Percentiles rank a stretch among this genome's conserved stretches.
phyloP scores from a whole-genome alignment of 2,888 invertebrate species.

The Anthrax anthrax region DNA sequence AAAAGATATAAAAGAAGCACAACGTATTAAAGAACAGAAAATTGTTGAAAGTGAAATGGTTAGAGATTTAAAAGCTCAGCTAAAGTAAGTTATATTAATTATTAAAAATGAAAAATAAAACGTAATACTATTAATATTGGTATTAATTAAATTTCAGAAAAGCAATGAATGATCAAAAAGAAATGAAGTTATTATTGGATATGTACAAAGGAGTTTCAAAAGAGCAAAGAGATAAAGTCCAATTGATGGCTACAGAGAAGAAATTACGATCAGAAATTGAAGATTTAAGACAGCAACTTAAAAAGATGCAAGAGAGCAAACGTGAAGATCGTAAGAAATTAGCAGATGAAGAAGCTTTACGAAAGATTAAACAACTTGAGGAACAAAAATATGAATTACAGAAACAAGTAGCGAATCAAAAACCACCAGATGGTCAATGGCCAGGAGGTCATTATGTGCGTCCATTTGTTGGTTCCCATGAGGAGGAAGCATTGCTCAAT shows the following conservation, averaged over 20 bases:
- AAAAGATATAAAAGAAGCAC: conserved; percentile 46
- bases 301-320: conserved; percentile 82
- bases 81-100: conserved; percentile 54
- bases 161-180: conserved; percentile 84
- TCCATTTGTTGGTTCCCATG: conserved; percentile 62
- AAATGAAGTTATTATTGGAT: conserved; percentile 83
- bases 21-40: conserved; percentile 48
- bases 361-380: conserved; percentile 87
- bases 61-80: conserved; percentile 71
- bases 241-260: conserved; percentile 88
- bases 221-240: conserved; percentile 91
- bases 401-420: conserved; percentile 76
- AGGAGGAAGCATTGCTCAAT: conserved; percentile 90
- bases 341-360: conserved; percentile 86
- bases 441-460: conserved; percentile 42
- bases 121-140: not conserved
- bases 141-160: conserved; percentile 43
- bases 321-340: conserved; percentile 79
- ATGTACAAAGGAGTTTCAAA: conserved; percentile 97
- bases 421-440: conserved; percentile 47
- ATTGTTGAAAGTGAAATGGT: conserved; percentile 44
- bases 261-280: conserved; percentile 82
- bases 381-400: conserved; percentile 86
- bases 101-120: too few relatives aligned
- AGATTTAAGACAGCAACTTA: conserved; percentile 70